Evolutionary conservation across 2,797 vertebrate species (phyloP).

Genomic region (Masticophis lateralis): DNA sequence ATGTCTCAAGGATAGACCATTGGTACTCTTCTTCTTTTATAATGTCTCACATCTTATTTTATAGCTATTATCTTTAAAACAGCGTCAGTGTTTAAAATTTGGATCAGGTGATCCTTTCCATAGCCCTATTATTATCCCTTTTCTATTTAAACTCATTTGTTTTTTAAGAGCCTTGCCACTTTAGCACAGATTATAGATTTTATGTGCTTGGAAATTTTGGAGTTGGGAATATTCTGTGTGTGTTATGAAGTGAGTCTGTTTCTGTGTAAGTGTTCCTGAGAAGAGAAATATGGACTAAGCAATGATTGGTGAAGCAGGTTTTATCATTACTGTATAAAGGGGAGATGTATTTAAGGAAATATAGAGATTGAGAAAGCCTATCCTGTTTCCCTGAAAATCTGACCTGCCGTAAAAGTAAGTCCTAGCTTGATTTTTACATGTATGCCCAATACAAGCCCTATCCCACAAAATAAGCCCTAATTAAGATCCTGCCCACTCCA

Average conservation of each 20-base stretch:
- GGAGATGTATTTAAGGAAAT: background rate
- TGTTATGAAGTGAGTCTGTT: too few relatives aligned
- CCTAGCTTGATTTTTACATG: too few relatives aligned
- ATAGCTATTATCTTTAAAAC: background rate
- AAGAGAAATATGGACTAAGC: background rate
- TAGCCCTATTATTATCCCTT: background rate
- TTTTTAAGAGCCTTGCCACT: background rate
- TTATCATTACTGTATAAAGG: background rate
- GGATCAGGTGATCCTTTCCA: background rate
- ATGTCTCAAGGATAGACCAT: background rate
- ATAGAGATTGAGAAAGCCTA: too few relatives aligned
- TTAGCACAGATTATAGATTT: background rate
- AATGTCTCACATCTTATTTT: background rate
- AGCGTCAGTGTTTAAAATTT: background rate
- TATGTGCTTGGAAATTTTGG: background rate
- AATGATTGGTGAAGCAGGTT: background rate
- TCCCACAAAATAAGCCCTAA: too few relatives aligned
- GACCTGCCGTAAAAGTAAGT: too few relatives aligned
- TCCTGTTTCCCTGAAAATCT: too few relatives aligned
- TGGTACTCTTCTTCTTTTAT: background rate
- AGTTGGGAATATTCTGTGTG: background rate
- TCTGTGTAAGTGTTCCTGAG: too few relatives aligned
- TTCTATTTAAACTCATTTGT: background rate
- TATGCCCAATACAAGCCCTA: too few relatives aligned
- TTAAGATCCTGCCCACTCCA: too few relatives aligned